Conservation (phyloP, 2,888 invertebrate genomes). For the Nebria salina region DNA sequence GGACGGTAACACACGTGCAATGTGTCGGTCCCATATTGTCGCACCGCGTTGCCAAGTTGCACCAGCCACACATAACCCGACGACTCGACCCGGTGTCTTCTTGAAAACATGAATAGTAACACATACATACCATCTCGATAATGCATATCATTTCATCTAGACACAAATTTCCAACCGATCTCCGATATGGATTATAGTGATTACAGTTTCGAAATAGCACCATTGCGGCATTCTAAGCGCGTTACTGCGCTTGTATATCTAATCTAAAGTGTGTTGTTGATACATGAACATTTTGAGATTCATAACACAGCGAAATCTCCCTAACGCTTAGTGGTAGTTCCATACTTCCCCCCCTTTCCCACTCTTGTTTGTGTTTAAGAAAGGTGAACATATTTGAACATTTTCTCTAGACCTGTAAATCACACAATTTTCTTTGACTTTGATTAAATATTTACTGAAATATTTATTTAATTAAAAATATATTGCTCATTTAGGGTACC, state of each 20-base stretch:
- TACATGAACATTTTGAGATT: neutral
- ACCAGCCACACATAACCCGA: neutral
- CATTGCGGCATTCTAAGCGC: neutral
- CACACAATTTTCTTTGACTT: too few species aligned
- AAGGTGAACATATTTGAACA: neutral
- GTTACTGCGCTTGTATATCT: neutral
- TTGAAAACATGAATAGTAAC: neutral
- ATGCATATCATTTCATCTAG: slow-evolving; percentile 23
- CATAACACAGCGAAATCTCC: neutral
- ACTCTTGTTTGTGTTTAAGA: neutral
- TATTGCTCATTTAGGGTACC: too few species aligned
- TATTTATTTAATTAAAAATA: too few species aligned
- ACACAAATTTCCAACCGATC: slow-evolving; percentile 8
- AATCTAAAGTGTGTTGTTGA: neutral
- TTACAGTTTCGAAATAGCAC: neutral
- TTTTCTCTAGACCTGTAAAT: neutral
- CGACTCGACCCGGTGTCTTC: slow-evolving; percentile 14
- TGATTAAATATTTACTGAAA: too few species aligned
- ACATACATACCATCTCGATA: slow-evolving; percentile 16
- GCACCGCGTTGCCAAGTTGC: slow-evolving; percentile 46
- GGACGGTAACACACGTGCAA: slow-evolving; percentile 14
- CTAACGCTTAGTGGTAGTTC: neutral
- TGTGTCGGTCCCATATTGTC: slow-evolving; percentile 39
- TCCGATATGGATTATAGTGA: slow-evolving; percentile 4
- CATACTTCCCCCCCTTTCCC: neutral